Evolutionary conservation across 2,888 invertebrate genomes (phyloP), one percentile per base, ranked within the genome.

Genomic region (Drosophila merina): DNA sequence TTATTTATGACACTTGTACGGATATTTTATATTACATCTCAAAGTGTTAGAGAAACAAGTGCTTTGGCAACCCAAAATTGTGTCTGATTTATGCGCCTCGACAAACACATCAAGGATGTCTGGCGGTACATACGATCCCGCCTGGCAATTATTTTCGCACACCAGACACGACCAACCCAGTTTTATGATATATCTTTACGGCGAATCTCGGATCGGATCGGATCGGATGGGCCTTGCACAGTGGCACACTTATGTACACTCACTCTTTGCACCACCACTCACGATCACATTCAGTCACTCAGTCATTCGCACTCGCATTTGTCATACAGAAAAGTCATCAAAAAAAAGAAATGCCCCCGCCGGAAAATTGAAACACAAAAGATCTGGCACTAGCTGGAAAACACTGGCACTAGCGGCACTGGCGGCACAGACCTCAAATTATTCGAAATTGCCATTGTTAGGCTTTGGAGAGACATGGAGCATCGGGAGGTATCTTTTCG

Each of bases 391-490:
- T n/a, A n/a, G 33, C 57, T 36, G 36, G n/a, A 36, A 51, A 44
- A 50, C 67, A 67, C 55, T 55, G 20, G 20, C 20, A 20, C 20
- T 20, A 20, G 20, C 20, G 20, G 5, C 28, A 28, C 28, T 26
- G 64, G 36, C 14, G 31, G 42, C 50, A 62, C 57, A 78, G 74
- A 70, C 44, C 54, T 78, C 57, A 75, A 88, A 84, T 84, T 84
- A 84, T 88, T 81, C 82, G 63, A 88, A 84, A 88, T 88, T 86
- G 78, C 88, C 87, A 81, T 84, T 84, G 88, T 84, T 78, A 73
- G 57, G 60, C 58, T 57, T 58, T 52, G 56, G 62, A 62, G 51
- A 42, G 40, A 20, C 70, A 44, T 7, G n/a, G 36, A 47, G 36
- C 38, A 33, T 31, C 48, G 28, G 28, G 45, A 48, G 26, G 47